These are phyloP conservation scores for Castor canadensis DNA, from an alignment of 2,113 vertebrate genomes.

Conservation along the genomic window DNA sequence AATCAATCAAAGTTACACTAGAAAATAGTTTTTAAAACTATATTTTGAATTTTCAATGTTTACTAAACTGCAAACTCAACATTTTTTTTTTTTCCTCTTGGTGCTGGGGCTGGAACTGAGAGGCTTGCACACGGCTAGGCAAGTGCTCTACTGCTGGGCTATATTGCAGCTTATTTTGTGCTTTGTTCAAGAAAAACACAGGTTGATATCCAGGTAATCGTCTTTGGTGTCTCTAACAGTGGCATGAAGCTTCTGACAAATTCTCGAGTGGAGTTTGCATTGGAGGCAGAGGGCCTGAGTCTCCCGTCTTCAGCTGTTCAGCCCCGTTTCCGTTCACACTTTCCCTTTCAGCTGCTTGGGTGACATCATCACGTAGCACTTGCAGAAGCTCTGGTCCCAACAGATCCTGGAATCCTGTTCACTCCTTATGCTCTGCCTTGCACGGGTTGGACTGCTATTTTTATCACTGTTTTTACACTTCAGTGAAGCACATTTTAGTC, in stretches of 20 bases:
- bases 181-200: not conserved
- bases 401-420: constrained; percentile 11
- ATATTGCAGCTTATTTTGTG: not conserved
- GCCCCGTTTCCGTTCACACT: not conserved
- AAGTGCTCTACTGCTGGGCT: not conserved
- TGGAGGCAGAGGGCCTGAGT: not conserved
- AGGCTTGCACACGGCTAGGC: not conserved
- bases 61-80: not conserved
- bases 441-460: constrained; percentile 37
- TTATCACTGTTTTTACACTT: constrained; percentile 30
- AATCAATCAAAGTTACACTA: not conserved
- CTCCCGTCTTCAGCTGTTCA: not conserved
- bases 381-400: constrained; percentile 7
- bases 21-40: not conserved
- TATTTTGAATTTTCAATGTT: not conserved
- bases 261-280: not conserved
- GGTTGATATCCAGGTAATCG: not conserved
- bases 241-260: not conserved
- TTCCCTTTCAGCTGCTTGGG: not conserved
- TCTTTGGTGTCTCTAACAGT: not conserved
- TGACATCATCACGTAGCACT: not conserved
- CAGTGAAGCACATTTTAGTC: constrained; percentile 42
- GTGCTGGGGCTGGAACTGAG: not conserved
- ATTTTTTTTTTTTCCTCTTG: not conserved
- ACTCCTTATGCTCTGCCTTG: not conserved